phyloP scores from a whole-genome alignment of 2,113 vertebrate species.

The Toxotes chatareus region DNA sequence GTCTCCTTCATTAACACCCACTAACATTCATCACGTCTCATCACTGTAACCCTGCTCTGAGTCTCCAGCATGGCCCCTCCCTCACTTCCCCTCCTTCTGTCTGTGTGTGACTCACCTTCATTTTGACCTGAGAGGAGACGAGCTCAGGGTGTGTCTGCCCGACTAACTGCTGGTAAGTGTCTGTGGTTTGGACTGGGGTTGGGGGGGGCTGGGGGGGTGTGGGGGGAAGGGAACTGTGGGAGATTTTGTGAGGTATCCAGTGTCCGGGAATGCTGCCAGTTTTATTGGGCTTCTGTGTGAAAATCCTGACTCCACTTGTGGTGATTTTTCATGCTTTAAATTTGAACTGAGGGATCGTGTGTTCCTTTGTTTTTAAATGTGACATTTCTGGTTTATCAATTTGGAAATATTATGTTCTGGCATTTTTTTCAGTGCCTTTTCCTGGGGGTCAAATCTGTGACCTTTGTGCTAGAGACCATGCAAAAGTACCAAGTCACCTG shows the following conservation, averaged over 20 bases:
- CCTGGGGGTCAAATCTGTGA: neutral
- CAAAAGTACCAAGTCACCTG: too few relatives aligned
- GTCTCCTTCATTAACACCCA: constrained; percentile 74
- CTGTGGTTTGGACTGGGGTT: constrained; percentile 33
- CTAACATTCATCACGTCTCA: constrained; percentile 68
- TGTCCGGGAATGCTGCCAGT: constrained; percentile 34
- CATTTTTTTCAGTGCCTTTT: too few relatives aligned
- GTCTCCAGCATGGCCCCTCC: constrained; percentile 71
- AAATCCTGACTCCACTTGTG: neutral
- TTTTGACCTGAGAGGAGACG: constrained; percentile 58
- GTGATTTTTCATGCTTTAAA: constrained; percentile 44
- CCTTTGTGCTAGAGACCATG: neutral
- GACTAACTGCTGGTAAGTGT: constrained; percentile 69
- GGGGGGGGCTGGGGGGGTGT: neutral
- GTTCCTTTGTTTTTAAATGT: neutral
- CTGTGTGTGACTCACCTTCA: constrained; percentile 74
- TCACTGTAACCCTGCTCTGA: constrained; percentile 51
- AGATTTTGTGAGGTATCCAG: constrained; percentile 5
- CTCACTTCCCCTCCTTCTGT: constrained; percentile 36
- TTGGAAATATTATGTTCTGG: neutral
- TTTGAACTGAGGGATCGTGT: neutral
- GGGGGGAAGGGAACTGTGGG: neutral
- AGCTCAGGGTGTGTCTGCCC: constrained; percentile 49
- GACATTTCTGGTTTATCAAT: neutral
- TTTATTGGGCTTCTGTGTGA: constrained; percentile 32